Evolutionary conservation across 2,797 vertebrate species (phyloP), one percentile per base, ranked within the genome.

Genomic region (Chelidonichthys spinosus): DNA sequence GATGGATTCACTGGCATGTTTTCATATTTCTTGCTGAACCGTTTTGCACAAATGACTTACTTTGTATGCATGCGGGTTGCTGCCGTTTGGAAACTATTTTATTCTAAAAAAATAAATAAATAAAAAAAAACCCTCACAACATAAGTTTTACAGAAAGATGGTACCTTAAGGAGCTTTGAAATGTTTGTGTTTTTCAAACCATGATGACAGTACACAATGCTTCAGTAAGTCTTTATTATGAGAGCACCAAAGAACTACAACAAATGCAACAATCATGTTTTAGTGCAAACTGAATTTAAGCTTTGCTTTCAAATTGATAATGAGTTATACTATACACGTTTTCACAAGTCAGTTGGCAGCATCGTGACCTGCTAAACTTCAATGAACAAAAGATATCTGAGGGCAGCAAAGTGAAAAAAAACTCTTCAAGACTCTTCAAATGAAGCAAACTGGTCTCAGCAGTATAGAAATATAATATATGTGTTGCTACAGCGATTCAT

Each of bases 1-100:
- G 64, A 77, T 79, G 79, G 83, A 92, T 70, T 83, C 50, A 15
- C 78, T 87, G 81, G 82, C 63, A 76, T 84, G 66, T 84, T 90
- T 86, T 83, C 72, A 74, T 82, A 66, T 82, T 80, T 62, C 36
- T 67, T 76, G 33, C 55, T 17, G 49, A 69, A 56, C 47, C 66
- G 49, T 68, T 79, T 78, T 15, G 49, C 69, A 61, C 73, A 73
- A 79, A 79, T 53, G 54, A 72, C 70, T 71, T 55, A 8, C 32
- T 82, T 43, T 69, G 36, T 67, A 42, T 74, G 33, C 44, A 70
- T 58, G 65, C 40, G 68, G 56, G 40, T 47, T 64, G 37, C 65
- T 62, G 36, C 55, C 15, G 18, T 76, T 82, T 60, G 56, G 47
- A 70, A 72, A 54, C 11, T 44, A 39, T 63, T 47, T 64, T 40